Conservation (phyloP, 2,113 vertebrate genomes). For the Semicossyphus pulcher region DNA sequence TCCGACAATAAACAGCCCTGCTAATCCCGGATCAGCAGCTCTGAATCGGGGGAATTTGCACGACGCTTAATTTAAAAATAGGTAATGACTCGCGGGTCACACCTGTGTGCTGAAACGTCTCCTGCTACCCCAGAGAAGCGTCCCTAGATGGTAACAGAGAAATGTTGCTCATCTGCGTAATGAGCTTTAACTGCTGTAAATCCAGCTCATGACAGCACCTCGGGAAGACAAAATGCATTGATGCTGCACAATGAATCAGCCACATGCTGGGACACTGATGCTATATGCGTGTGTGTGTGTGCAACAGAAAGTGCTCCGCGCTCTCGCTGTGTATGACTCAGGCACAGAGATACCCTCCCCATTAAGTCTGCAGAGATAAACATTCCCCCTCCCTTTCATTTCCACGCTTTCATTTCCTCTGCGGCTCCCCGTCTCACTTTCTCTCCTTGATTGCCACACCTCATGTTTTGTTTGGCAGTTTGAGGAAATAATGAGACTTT, state of each 20-base stretch:
- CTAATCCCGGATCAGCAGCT: not conserved
- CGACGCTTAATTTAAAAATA: slow-evolving; percentile 24
- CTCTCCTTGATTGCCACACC: slow-evolving; percentile 47
- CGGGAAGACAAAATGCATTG: slow-evolving; percentile 48
- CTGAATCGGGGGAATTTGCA: not conserved
- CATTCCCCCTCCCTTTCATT: slow-evolving; percentile 36
- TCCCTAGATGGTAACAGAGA: slow-evolving; percentile 24
- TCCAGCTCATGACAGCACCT: slow-evolving; percentile 57
- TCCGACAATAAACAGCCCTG: not conserved
- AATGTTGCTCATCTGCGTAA: slow-evolving; percentile 55
- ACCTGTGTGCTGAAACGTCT: slow-evolving; percentile 42
- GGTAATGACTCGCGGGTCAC: slow-evolving; percentile 25
- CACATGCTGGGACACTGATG: slow-evolving; percentile 55
- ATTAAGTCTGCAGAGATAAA: slow-evolving; percentile 66
- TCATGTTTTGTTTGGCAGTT: slow-evolving; percentile 34
- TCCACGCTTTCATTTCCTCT: slow-evolving; percentile 50
- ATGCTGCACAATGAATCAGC: slow-evolving; percentile 56
- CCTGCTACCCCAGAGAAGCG: slow-evolving; percentile 16
- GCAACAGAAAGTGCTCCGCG: slow-evolving; percentile 20
- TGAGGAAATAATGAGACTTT: slow-evolving; percentile 62
- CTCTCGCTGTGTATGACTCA: slow-evolving; percentile 60
- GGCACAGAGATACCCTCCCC: slow-evolving; percentile 49
- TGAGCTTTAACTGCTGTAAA: slow-evolving; percentile 63
- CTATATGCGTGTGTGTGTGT: slow-evolving; percentile 10
- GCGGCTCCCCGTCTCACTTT: slow-evolving; percentile 20